Base-by-base conservation (phyloP, 2,113 vertebrate genomes). In the Lutjanus erythropterus region DNA sequence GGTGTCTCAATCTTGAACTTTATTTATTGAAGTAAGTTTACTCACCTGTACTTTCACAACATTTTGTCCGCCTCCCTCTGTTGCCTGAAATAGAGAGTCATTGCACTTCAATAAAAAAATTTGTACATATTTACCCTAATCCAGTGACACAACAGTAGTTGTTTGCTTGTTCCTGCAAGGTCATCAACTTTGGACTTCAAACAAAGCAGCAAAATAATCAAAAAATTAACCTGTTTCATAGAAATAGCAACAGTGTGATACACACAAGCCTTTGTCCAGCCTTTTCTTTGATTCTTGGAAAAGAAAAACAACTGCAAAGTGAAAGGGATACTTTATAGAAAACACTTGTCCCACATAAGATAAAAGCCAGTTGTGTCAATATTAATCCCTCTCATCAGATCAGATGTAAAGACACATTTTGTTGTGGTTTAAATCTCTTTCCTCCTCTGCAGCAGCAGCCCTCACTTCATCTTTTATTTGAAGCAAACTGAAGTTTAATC, bases 61-160 rank as follows among this genome's bases (percentile, higher is more conserved):
- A 12, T 41, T 41, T 41, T 41, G 11, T 41, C 2, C 2, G 12
- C 4, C 12, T 31, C n/a, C 14, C 5, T 15, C 5, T 37, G 0
- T 18, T 33, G 2, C 23, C 75, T 84, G 66, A 69, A 74, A 74
- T 44, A 56, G 15, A 67, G 70, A 73, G 27, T 5, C 49, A 58
- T 29, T 23, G 5, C 39, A 39, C 47, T 78, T 83, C 9, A 55
- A 59, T 47, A n/a, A 21, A 42, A 46, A 3, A 42, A 18, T 10
- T 2, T 25, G 5, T 6, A 9, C 9, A 47, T 14, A 1, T 33
- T 66, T 31, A 21, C 16, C 3, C 5, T 29, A 31, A 31, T 29
- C 5, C 2, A 29, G 3, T 46, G 25, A 31, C 25, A 29, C 5
- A 46, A 64, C 61, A 42, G 15, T 44, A 15, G 11, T 4, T 29